Conservation (phyloP, 2,797 vertebrate genomes). For the Philypnodon macrostomus region DNA sequence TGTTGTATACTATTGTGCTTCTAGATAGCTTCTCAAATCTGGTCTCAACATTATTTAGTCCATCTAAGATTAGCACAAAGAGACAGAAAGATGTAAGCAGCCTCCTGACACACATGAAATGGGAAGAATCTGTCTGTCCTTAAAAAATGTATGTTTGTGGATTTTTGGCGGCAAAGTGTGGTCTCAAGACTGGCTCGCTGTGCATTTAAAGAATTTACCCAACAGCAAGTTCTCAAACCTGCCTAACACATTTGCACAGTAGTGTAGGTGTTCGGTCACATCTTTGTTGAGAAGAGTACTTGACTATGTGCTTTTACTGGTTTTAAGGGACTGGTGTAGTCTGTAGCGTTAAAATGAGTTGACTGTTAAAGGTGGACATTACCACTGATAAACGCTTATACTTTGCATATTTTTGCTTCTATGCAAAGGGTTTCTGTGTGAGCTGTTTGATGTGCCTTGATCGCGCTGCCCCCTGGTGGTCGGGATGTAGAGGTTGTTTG, state of each 20-base stretch:
- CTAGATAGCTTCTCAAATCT: no score
- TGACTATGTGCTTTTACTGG: conserved; percentile 11
- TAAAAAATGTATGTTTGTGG: no score
- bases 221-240: not conserved
- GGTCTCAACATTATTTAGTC: no score
- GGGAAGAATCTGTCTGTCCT: no score
- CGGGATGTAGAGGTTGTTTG: conserved; percentile 17
- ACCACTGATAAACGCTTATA: no score
- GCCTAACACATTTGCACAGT: conserved; percentile 7
- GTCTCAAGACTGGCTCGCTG: no score
- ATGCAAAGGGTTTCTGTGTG: conserved; percentile 32
- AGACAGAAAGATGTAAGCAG: no score
- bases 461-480: conserved; percentile 51
- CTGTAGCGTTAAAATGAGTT: not conserved
- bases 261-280: not conserved
- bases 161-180: no score
- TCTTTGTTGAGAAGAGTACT: conserved; percentile 13
- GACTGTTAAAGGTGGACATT: conserved; percentile 11
- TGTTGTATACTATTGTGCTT: no score
- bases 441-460: conserved; percentile 54
- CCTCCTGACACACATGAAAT: no score
- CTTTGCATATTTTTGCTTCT: conserved; percentile 13
- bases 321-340: not conserved
- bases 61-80: no score
- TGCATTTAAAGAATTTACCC: no score